Percentiles rank a stretch among this genome's conserved stretches.
phyloP scores from a whole-genome alignment of 2,113 vertebrate species.

The Colaptes auratus region DNA sequence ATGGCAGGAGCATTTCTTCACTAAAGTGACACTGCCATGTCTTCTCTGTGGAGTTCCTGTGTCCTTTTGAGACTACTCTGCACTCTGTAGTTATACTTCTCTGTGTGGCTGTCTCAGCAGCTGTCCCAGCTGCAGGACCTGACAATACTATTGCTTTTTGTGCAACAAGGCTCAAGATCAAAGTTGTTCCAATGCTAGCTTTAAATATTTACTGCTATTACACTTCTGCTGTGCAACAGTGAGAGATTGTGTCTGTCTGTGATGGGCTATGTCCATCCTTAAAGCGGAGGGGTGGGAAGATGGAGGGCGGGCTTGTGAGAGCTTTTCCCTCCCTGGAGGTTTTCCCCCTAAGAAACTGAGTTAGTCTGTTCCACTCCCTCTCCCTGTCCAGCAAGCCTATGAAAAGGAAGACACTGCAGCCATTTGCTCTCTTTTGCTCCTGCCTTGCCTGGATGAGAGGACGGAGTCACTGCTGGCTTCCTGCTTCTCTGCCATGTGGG shows the following conservation, averaged over 20 bases:
- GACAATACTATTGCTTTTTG: not conserved
- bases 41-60: not conserved
- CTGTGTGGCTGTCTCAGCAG: not conserved
- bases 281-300: too few species aligned
- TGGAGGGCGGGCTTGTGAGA: too few species aligned
- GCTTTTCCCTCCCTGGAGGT: too few species aligned
- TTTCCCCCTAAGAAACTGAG: too few species aligned
- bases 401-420: too few species aligned
- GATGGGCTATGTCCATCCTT: too few species aligned
- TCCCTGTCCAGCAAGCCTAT: too few species aligned
- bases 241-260: not conserved
- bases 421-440: too few species aligned
- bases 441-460: too few species aligned
- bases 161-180: not conserved
- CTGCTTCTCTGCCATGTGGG: too few species aligned
- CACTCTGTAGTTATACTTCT: not conserved
- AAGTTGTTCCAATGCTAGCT: not conserved
- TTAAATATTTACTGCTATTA: not conserved
- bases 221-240: not conserved
- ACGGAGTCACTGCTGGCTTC: too few species aligned
- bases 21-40: not conserved
- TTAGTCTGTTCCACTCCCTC: too few species aligned
- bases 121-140: not conserved
- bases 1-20: not conserved
- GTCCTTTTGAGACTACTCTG: not conserved